Percentiles rank a stretch among this genome's conserved stretches.
phyloP scores from a whole-genome alignment of 2,888 invertebrate genomes.

The Eulithis testata region DNA sequence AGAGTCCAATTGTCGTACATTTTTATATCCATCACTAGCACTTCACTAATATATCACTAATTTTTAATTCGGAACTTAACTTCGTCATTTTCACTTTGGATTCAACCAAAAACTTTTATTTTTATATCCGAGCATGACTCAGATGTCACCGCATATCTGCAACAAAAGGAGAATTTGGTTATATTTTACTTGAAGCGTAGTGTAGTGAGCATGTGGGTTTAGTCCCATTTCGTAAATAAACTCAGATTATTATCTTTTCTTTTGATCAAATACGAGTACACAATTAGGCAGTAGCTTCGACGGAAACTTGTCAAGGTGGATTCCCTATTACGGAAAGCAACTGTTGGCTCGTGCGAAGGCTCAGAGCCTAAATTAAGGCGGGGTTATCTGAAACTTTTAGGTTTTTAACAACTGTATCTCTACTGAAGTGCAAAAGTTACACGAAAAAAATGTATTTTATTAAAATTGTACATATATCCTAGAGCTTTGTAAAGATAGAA shows the following conservation, averaged over 20 bases:
- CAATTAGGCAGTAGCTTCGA: constrained; percentile 27
- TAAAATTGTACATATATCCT: no score
- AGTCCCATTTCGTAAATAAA: constrained; percentile 46
- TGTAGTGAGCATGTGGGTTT: constrained; percentile 44
- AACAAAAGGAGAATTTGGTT: constrained; percentile 52
- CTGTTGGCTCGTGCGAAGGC: constrained; percentile 8
- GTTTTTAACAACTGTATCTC: no score
- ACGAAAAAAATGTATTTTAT: no score
- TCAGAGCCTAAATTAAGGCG: neutral
- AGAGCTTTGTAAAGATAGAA: no score
- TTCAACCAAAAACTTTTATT: constrained; percentile 21
- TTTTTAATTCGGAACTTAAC: constrained; percentile 37
- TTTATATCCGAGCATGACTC: constrained; percentile 22
- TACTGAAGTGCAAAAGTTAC: no score
- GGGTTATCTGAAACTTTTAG: no score
- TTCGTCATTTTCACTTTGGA: constrained; percentile 34
- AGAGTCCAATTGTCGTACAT: constrained; percentile 34
- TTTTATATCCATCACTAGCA: constrained; percentile 47
- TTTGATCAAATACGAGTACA: constrained; percentile 28
- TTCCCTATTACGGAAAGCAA: constrained; percentile 15
- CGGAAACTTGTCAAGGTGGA: constrained; percentile 47
- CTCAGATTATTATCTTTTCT: constrained; percentile 30
- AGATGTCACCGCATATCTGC: constrained; percentile 47
- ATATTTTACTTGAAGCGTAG: constrained; percentile 29
- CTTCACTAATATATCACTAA: constrained; percentile 55